Conservation (phyloP, 2,888 invertebrate species). For the Odontomyia ornata region DNA sequence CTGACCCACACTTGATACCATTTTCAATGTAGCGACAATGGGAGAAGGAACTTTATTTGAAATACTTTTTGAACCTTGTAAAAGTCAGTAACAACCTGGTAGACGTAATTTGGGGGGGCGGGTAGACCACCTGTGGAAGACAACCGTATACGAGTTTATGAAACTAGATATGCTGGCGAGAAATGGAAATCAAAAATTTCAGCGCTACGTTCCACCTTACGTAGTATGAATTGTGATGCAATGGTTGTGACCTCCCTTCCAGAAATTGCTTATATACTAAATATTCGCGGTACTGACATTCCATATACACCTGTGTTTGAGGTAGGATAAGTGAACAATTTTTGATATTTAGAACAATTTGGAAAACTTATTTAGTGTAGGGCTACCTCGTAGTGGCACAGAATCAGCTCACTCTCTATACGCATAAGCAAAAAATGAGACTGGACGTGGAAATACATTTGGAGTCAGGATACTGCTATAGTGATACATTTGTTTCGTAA, state of each 20-base stretch:
- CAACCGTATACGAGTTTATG: slow-evolving; percentile 70
- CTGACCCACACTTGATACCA: slow-evolving; percentile 78
- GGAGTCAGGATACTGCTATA: slow-evolving; percentile 69
- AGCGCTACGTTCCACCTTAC: slow-evolving; percentile 72
- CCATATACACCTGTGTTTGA: slow-evolving; percentile 82
- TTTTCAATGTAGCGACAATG: slow-evolving; percentile 74
- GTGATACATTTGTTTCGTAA: slow-evolving; percentile 72
- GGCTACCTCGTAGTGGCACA: slow-evolving; percentile 77
- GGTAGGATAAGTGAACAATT: slow-evolving; percentile 60
- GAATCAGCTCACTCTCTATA: slow-evolving; percentile 74
- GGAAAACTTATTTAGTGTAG: slow-evolving; percentile 56
- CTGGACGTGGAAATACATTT: slow-evolving; percentile 67
- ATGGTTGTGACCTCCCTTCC: slow-evolving; percentile 87
- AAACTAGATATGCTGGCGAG: slow-evolving; percentile 70
- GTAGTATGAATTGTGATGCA: slow-evolving; percentile 73
- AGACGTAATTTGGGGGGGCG: slow-evolving; percentile 80
- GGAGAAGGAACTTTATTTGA: slow-evolving; percentile 65
- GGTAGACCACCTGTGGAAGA: slow-evolving; percentile 69
- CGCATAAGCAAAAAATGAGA: slow-evolving; percentile 73
- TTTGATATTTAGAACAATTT: slow-evolving; percentile 37
- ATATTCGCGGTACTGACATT: slow-evolving; percentile 86
- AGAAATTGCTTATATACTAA: slow-evolving; percentile 88
- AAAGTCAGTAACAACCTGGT: slow-evolving; percentile 71
- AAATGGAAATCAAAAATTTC: slow-evolving; percentile 80
- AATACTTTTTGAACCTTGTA: slow-evolving; percentile 56